Evolutionary conservation across 2,888 invertebrate genomes (phyloP), one percentile per base, ranked within the genome.

Genomic region (Drosophila subquinaria): DNA sequence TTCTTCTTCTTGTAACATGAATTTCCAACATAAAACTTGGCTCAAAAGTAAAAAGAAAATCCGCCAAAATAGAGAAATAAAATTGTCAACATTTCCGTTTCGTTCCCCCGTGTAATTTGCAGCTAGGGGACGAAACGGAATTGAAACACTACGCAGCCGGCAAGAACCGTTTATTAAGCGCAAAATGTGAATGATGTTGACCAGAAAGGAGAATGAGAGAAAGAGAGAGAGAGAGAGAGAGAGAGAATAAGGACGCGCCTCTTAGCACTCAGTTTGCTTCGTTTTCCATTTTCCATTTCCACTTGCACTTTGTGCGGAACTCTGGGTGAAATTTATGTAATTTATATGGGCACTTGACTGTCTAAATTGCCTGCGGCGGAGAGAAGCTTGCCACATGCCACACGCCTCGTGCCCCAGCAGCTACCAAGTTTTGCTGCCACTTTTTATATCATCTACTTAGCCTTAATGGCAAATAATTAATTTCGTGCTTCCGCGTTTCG

Each of bases 401-500:
- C 23, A 42, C n/a, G 40, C 17, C 45, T 6, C 20, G 0, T 35
- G 10, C 15, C 15, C 43, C 52, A 35, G 8, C 33, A n/a, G 48
- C 13, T 17, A 27, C 13, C 51, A 20, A 68, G 74, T 62, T 76
- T 38, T 79, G 73, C 73, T 81, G 81, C 75, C 84, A 86, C 86
- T 88, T 91, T 92, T 92, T 92, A 91, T 91, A 91, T 90, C 90
- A 91, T 92, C 90, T 92, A 92, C 92, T 92, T 92, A 91, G 91
- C 90, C 92, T 90, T 93, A 93, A 93, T 93, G 92, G 92, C 92
- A 92, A 93, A 93, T 93, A 93, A 93, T 93, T 93, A 93, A 93
- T 93, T 93, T 93, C 91, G 88, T 91, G 81, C 88, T 89, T 92
- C 91, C 90, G 90, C 90, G 90, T 90, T 90, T 89, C 83, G 78